Evolutionary conservation across 2,888 invertebrate species (phyloP).

Genomic region (Eudasyphora cyanicolor): DNA sequence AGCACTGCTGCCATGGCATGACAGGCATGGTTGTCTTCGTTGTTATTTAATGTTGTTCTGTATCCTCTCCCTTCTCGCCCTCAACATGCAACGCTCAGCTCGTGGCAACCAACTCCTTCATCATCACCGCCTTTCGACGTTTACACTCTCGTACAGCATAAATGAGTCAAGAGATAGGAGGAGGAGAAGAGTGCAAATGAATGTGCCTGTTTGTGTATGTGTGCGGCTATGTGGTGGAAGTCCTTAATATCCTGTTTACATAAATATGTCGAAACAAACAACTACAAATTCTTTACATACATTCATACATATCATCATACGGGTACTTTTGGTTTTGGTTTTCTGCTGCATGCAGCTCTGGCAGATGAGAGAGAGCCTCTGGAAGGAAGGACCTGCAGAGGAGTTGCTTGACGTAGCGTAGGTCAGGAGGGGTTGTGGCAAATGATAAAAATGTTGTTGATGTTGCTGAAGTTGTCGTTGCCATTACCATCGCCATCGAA

Average conservation of each 20-base stretch:
- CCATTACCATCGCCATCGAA: background rate
- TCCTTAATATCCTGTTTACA: slow-evolving; percentile 55
- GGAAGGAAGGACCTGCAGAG: background rate
- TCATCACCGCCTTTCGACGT: background rate
- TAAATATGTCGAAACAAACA: slow-evolving; percentile 49
- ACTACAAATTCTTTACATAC: slow-evolving; percentile 44
- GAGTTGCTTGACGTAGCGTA: background rate
- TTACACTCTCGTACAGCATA: background rate
- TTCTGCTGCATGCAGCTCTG: background rate
- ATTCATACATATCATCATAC: slow-evolving; percentile 13
- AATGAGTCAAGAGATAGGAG: background rate
- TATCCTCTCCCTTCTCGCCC: no score
- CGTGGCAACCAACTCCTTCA: background rate
- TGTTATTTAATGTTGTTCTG: background rate
- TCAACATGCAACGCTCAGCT: background rate
- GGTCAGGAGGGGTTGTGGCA: background rate
- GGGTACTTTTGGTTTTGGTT: slow-evolving; percentile 10
- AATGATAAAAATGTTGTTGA: slow-evolving; percentile 34
- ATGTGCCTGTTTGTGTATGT: background rate
- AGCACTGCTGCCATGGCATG: background rate
- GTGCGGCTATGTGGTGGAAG: slow-evolving; percentile 12
- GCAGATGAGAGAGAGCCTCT: background rate
- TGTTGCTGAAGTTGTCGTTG: background rate
- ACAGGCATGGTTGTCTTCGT: background rate
- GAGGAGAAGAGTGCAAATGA: background rate